Percentiles rank a stretch among this genome's conserved stretches.
Conservation (phyloP, 2,797 vertebrate species). For the Muscicapa striata region DNA sequence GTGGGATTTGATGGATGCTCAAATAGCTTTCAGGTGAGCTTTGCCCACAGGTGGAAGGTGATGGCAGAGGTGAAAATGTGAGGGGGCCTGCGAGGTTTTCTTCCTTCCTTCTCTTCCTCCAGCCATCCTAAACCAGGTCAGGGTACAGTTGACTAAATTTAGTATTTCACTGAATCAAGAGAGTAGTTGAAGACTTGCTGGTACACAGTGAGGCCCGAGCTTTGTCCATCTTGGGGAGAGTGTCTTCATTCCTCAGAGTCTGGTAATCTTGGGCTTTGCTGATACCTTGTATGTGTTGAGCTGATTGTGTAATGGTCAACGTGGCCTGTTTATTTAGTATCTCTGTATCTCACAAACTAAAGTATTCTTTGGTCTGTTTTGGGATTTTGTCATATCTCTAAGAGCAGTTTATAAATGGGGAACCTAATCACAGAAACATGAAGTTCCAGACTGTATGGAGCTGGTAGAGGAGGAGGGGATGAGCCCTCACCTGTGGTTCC, state of each 20-base stretch:
- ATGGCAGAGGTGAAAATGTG: neutral
- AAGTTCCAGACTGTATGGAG: neutral
- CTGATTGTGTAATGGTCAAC: neutral
- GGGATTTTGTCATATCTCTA: neutral
- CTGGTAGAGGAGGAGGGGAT: neutral
- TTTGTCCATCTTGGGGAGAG: accelerated
- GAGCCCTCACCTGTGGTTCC: neutral
- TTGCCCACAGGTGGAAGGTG: neutral
- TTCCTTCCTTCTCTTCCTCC: neutral
- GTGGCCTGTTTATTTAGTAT: neutral
- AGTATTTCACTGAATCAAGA: neutral
- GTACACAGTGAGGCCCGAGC: accelerated
- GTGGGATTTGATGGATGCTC: neutral
- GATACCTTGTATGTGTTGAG: neutral
- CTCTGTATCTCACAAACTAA: neutral
- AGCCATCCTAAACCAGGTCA: neutral
- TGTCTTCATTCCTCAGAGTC: neutral
- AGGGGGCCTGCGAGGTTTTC: accelerated
- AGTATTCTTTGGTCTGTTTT: neutral
- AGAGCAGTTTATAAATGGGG: neutral
- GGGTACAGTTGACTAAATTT: neutral
- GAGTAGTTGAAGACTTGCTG: neutral
- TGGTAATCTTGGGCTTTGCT: neutral
- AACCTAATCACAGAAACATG: neutral
- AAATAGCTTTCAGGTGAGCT: neutral